Percentiles rank a stretch among this genome's conserved stretches.
These are phyloP conservation scores for Syngnathoides biaculeatus DNA, from an alignment of 2,113 vertebrate species.

Conservation along the genomic window DNA sequence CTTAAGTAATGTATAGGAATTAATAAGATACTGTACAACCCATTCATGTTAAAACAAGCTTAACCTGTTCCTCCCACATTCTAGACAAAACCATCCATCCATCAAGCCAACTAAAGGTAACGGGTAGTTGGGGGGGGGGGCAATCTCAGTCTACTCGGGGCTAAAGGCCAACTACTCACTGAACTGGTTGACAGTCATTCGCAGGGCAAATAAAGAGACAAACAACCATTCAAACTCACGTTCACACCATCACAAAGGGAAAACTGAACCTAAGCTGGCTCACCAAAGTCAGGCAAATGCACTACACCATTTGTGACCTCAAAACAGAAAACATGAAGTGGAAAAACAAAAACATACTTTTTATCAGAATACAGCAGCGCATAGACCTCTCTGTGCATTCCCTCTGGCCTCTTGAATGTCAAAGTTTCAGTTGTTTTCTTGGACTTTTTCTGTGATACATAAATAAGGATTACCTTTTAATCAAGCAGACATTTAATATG, in stretches of 20 bases:
- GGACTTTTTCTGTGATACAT: slow-evolving; percentile 84
- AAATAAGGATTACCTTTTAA: neutral
- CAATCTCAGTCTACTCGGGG: too few relatives aligned
- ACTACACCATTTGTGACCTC: neutral
- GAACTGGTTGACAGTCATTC: too few relatives aligned
- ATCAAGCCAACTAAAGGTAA: too few relatives aligned
- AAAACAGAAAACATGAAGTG: neutral
- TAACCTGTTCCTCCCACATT: neutral
- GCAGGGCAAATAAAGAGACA: too few relatives aligned
- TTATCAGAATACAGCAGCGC: slow-evolving; percentile 97
- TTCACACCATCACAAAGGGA: too few relatives aligned
- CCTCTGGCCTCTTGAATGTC: slow-evolving; percentile 96
- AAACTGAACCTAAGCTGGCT: too few relatives aligned
- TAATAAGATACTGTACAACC: too few relatives aligned
- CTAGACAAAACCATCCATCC: neutral
- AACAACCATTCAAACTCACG: too few relatives aligned
- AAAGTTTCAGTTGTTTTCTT: slow-evolving; percentile 92
- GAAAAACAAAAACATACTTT: slow-evolving; percentile 77
- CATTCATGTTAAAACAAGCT: neutral
- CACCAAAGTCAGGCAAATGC: too few relatives aligned
- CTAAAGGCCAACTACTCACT: too few relatives aligned
- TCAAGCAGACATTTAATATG: neutral
- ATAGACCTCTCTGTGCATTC: slow-evolving; percentile 98
- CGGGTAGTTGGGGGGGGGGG: too few relatives aligned
- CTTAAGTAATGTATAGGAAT: neutral